Conservation (phyloP, 1,140 invertebrate species). For the Ceratina calcarata region DNA sequence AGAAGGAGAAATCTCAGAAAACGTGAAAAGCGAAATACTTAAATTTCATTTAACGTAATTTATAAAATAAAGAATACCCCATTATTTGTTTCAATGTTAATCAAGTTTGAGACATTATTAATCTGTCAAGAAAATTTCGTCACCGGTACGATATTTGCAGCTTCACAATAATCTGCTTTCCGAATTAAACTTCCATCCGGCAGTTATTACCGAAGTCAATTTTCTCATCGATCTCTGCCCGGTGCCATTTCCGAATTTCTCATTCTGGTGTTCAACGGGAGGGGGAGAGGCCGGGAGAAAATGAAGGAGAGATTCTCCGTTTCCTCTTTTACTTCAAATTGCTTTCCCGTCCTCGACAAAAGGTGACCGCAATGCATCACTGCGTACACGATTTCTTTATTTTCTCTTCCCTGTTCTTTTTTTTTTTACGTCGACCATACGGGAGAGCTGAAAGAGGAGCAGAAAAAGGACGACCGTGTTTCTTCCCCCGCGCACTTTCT, state of each 20-base stretch:
- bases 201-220: neutral
- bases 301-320: constrained; percentile 3
- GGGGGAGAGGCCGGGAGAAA: no score
- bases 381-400: constrained; percentile 6
- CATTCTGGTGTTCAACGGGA: neutral
- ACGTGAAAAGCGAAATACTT: no score
- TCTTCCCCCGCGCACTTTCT: neutral
- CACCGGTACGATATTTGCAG: neutral
- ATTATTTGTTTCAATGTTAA: no score
- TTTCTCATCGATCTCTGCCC: neutral
- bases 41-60: no score
- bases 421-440: neutral
- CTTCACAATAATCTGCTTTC: neutral
- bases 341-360: neutral
- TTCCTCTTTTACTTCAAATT: neutral
- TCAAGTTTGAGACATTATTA: no score
- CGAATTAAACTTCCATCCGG: neutral
- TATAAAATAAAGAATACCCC: no score
- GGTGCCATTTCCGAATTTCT: neutral
- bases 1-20: no score
- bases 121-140: no score
- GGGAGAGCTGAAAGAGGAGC: neutral
- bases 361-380: constrained; percentile 10
- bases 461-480: neutral
- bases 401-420: neutral